Base-by-base conservation (phyloP, 2,797 vertebrate genomes). In the Sebastes taczanowskii region DNA sequence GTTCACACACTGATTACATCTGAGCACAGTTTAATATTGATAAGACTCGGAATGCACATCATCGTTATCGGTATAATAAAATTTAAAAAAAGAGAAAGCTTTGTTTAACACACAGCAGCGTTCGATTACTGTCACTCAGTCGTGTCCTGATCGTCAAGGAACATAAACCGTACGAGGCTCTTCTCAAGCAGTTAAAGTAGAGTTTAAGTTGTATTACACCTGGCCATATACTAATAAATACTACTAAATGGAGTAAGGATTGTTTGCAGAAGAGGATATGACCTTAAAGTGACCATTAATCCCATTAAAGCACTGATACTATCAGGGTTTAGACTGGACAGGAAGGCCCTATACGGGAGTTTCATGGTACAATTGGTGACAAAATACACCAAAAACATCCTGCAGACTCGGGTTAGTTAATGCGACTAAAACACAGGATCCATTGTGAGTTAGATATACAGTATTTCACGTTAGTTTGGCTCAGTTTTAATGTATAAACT, bases 1-100 rank as follows among this genome's bases (percentile, higher is more conserved):
- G 83, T 95, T 89, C 89, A 94, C 88, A 93, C 92, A 94, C 87
- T 89, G 89, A 92, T 92, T 94, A 94, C 92, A 94, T 94, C 85
- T 91, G 90, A 91, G 88, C 88, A 95, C 93, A 91, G 89, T 82
- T 91, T 70, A 80, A 93, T 92, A 93, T 87, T 90, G 75, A 92
- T 77, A 80, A 79, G 85, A 89, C 82, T 79, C 38, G 82, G 73
- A 87, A 80, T 84, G 79, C 85, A 92, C 91, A 85, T 81, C 79
- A 80, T 86, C 76, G 64, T 73, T 78, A 81, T 84, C 80, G 80
- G 76, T 71, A 86, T 82, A 61, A 86, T 80, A 34, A 78, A 75
- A 75, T 38, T 67, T 38, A 1, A 88, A 66, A 85, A 77, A 77
- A 55, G 5, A 78, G 69, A 56, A 82, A 81, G 63, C 71, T 68